phyloP scores from a whole-genome alignment of 2,113 vertebrate genomes.

The Anguilla japonica region DNA sequence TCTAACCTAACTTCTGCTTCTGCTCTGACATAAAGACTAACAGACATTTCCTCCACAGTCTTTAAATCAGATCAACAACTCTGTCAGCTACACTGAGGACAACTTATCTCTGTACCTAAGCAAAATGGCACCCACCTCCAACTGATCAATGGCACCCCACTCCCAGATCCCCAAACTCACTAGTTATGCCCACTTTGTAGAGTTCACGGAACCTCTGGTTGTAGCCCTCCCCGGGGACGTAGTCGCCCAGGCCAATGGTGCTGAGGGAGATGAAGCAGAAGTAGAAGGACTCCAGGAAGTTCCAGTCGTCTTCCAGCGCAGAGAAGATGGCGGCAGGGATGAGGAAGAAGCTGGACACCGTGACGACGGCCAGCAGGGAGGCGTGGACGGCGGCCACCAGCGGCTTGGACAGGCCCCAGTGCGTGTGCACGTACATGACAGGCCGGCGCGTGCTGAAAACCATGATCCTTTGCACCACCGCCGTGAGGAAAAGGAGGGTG shows the following conservation, averaged over 20 bases:
- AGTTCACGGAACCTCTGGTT: slow-evolving; percentile 90
- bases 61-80: neutral
- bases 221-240: slow-evolving; percentile 89
- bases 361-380: slow-evolving; percentile 74
- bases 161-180: slow-evolving; percentile 68
- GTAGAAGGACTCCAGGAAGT: slow-evolving; percentile 96
- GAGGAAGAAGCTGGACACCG: slow-evolving; percentile 86
- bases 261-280: slow-evolving; percentile 97
- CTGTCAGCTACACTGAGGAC: neutral
- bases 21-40: neutral
- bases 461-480: slow-evolving; percentile 92
- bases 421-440: slow-evolving; percentile 80
- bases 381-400: slow-evolving; percentile 85
- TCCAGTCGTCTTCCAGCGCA: slow-evolving; percentile 89
- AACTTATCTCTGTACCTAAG: neutral
- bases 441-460: slow-evolving; percentile 83
- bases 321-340: slow-evolving; percentile 92
- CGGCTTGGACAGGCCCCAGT: slow-evolving; percentile 88
- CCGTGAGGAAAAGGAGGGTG: slow-evolving; percentile 94
- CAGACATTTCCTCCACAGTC: neutral
- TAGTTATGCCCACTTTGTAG: slow-evolving; percentile 93
- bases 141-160: neutral
- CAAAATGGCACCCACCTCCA: neutral
- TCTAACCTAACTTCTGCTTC: neutral
- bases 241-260: slow-evolving; percentile 95